These are phyloP conservation scores for Luscinia megarhynchos DNA, from an alignment of 2,797 vertebrate species.

Conservation along the genomic window DNA sequence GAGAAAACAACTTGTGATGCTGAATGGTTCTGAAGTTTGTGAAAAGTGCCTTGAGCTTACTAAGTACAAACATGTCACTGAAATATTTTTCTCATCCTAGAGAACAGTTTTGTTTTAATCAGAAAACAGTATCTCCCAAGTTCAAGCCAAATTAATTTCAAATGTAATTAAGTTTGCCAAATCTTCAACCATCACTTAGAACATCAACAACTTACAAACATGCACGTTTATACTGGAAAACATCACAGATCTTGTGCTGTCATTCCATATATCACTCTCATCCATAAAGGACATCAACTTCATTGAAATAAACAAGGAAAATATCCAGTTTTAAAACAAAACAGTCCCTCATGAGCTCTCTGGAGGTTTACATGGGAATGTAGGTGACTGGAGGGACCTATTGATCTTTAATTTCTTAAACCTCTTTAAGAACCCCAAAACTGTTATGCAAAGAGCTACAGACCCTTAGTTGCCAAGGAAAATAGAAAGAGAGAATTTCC, in stretches of 20 bases:
- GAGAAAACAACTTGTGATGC: background rate
- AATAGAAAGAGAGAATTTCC: background rate
- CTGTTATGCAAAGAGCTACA: background rate
- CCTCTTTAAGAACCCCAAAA: background rate
- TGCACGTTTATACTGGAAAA: background rate
- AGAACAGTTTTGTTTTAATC: background rate
- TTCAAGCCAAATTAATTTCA: background rate
- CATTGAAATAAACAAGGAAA: background rate
- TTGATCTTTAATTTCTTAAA: background rate
- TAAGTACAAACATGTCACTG: background rate
- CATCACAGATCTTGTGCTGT: background rate
- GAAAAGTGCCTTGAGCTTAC: slow-evolving; percentile 2
- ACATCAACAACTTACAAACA: background rate
- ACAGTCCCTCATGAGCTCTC: background rate
- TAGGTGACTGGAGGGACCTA: background rate
- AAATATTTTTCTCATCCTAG: background rate
- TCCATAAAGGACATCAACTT: background rate
- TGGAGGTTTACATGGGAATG: background rate
- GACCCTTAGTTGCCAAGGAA: background rate
- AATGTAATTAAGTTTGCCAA: background rate
- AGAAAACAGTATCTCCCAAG: background rate
- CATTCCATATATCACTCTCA: background rate
- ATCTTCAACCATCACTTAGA: background rate
- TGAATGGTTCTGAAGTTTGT: slow-evolving; percentile 33
- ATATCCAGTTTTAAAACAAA: background rate